Conservation (phyloP, 92 coral and sea anemone genomes). For the Meandrina meandrites region DNA sequence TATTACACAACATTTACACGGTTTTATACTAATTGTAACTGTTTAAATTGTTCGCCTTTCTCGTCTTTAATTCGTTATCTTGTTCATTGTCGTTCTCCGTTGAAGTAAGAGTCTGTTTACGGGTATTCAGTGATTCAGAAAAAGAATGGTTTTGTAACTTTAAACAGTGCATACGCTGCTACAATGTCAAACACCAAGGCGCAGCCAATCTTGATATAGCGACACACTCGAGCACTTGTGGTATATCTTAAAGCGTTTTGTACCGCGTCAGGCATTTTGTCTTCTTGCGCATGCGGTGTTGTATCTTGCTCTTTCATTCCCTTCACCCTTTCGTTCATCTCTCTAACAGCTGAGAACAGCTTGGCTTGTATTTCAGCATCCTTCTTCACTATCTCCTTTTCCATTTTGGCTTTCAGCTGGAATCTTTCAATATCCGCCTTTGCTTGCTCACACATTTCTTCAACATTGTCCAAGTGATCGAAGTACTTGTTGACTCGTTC, state of each 20-base stretch:
- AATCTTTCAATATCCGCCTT: neutral
- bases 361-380: neutral
- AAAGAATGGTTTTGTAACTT: neutral
- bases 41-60: too few species aligned
- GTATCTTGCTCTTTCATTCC: neutral
- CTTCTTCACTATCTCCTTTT: neutral
- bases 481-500: neutral
- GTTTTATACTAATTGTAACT: too few species aligned
- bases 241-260: neutral
- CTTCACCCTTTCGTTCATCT: neutral
- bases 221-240: neutral
- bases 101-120: neutral
- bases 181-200: neutral
- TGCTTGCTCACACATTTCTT: neutral
- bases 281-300: neutral
- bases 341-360: neutral
- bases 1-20: too few species aligned
- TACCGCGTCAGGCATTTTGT: neutral
- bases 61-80: too few species aligned
- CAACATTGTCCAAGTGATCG: neutral
- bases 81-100: neutral
- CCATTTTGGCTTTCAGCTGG: neutral
- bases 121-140: neutral
- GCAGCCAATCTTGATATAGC: neutral
- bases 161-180: neutral